phyloP scores from a whole-genome alignment of 2,113 vertebrate genomes.

The Brachypodius melanocephalos region DNA sequence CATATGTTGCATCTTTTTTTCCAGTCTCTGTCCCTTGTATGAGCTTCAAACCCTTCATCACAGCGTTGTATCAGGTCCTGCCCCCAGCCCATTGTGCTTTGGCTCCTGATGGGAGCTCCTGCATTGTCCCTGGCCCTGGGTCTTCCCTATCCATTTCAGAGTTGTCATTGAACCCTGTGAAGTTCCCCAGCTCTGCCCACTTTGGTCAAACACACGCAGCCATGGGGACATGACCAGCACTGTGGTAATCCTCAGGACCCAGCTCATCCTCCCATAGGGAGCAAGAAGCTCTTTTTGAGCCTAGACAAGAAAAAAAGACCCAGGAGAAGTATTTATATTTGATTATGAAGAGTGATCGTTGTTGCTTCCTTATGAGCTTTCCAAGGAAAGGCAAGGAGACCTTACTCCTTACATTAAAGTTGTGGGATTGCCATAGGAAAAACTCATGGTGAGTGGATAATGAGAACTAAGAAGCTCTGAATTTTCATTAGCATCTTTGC shows the following conservation, averaged over 20 bases:
- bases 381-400: neutral
- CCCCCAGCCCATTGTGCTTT: neutral
- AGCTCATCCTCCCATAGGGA: neutral
- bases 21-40: too few relatives aligned
- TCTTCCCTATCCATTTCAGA: neutral
- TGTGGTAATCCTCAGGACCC: neutral
- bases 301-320: neutral
- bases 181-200: neutral
- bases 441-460: neutral
- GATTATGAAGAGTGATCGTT: neutral
- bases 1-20: neutral
- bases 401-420: neutral
- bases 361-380: neutral
- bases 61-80: neutral
- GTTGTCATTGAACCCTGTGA: neutral
- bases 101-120: neutral
- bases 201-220: rapidly evolving
- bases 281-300: neutral
- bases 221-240: neutral
- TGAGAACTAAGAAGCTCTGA: neutral
- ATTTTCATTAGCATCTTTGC: neutral
- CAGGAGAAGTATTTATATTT: neutral
- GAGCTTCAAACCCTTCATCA: neutral
- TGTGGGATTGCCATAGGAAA: neutral
- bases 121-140: neutral